Conservation (phyloP, 1,140 invertebrate species). For the Drosophila varians region DNA sequence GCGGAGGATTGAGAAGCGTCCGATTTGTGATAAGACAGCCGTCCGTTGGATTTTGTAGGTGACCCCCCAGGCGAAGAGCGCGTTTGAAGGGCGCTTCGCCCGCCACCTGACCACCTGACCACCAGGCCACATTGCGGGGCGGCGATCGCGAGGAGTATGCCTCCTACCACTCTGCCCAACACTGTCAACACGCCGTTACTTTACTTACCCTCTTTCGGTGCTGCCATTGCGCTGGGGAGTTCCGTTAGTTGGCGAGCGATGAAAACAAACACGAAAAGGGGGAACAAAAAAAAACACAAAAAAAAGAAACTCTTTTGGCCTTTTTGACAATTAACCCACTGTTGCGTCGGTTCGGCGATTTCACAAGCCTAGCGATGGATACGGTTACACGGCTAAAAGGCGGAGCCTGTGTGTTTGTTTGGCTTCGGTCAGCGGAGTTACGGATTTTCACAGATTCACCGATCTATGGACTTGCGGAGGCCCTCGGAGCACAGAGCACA, state of each 20-base stretch:
- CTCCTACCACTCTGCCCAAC: not conserved
- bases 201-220: constrained; percentile 39
- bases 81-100: constrained; percentile 73
- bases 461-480: not conserved
- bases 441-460: not conserved
- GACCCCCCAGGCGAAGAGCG: constrained; percentile 65
- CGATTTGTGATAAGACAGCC: constrained; percentile 62
- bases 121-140: too few species aligned
- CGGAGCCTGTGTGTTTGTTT: constrained; percentile 11
- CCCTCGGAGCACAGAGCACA: constrained; percentile 18
- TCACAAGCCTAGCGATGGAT: constrained; percentile 14
- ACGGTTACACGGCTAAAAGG: not conserved
- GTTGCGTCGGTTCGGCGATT: constrained; percentile 9
- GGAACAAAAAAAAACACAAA: not conserved
- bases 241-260: not conserved
- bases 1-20: constrained; percentile 54
- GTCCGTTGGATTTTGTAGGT: constrained; percentile 61
- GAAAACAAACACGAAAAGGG: not conserved
- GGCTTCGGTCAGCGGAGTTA: constrained; percentile 7
- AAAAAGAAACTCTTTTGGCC: not conserved
- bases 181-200: not conserved
- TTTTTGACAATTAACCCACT: constrained; percentile 1
- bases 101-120: constrained; percentile 38
- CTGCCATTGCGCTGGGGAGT: constrained; percentile 23
- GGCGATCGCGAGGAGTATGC: constrained; percentile 22